phyloP scores from a whole-genome alignment of 2,113 vertebrate species.

The Cinclus cinclus region DNA sequence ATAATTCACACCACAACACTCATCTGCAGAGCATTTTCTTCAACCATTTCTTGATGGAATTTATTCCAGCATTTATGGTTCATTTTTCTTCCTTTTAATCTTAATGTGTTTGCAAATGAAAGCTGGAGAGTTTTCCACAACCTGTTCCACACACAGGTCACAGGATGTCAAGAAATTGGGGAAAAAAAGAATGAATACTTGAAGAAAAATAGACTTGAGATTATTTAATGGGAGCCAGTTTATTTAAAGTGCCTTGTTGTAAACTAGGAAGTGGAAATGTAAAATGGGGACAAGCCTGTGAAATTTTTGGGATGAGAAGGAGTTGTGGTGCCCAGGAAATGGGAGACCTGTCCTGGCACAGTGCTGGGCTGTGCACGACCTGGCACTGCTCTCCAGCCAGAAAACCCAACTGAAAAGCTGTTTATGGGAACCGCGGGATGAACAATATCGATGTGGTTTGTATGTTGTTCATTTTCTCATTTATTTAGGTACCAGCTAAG shows the following conservation, averaged over 20 bases:
- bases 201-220: not conserved
- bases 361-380: not conserved
- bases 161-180: not conserved
- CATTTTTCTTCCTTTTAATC: not conserved
- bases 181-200: not conserved
- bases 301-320: not conserved
- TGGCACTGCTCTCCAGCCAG: not conserved
- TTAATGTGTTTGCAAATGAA: not conserved
- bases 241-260: not conserved
- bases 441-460: not conserved
- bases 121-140: not conserved
- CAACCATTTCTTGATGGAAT: not conserved
- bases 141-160: not conserved
- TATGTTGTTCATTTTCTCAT: fast-evolving
- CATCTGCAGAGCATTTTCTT: not conserved
- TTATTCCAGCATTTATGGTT: not conserved
- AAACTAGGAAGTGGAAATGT: not conserved
- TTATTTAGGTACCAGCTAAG: not conserved
- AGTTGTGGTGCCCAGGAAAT: fast-evolving
- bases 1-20: not conserved
- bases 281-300: not conserved
- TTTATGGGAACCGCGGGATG: not conserved
- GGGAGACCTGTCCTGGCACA: not conserved
- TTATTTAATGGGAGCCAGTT: not conserved
- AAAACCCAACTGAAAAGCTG: not conserved